These are phyloP conservation scores for Nomada lathburiana DNA, from an alignment of 2,888 invertebrate species.

Conservation along the genomic window DNA sequence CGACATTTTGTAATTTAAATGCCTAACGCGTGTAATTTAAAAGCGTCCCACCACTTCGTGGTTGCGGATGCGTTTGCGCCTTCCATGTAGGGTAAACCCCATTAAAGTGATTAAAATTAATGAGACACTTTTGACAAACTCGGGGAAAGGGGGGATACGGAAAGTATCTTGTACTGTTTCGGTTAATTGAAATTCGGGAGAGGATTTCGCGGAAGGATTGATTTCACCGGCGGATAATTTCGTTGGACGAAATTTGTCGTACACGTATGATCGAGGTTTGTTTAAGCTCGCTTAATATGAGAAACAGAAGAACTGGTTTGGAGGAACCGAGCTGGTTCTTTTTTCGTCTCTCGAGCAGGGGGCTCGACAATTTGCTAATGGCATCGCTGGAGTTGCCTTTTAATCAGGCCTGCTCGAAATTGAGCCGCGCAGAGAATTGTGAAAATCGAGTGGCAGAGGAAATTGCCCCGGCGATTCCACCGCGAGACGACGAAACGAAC, in stretches of 20 bases:
- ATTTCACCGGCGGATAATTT: constrained; percentile 8
- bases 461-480: background rate
- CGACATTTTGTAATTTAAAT: constrained; percentile 50
- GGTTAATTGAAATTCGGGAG: background rate
- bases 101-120: constrained; percentile 21
- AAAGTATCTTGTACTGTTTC: background rate
- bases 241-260: background rate
- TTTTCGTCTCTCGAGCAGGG: no score
- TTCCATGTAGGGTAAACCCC: background rate
- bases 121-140: background rate
- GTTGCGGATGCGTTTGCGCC: background rate
- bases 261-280: constrained; percentile 1
- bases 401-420: background rate
- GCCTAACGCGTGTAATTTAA: constrained; percentile 35
- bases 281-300: constrained; percentile 9
- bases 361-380: no score
- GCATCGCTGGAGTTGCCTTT: no score
- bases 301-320: constrained; percentile 14
- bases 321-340: no score
- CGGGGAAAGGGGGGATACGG: background rate
- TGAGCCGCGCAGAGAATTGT: background rate
- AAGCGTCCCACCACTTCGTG: background rate
- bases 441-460: no score
- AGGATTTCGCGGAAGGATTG: background rate
- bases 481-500: background rate